A percentile compares a stretch with the other conserved stretches of the same genome.
These are phyloP conservation scores for Tetrax tetrax DNA, from an alignment of 2,113 vertebrate species.

Conservation along the genomic window DNA sequence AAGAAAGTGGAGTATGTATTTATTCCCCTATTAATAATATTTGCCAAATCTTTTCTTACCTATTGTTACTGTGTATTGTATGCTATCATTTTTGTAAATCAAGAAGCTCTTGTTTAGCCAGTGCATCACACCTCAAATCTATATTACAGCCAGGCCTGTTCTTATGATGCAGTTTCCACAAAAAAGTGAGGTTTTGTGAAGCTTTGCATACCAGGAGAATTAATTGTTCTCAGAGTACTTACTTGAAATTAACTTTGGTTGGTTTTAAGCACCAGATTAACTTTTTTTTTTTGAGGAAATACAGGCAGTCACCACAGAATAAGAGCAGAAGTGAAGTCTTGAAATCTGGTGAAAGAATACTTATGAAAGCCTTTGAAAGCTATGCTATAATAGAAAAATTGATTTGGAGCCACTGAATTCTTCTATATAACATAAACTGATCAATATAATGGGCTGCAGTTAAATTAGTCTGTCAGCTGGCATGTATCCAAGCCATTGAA, in stretches of 20 bases:
- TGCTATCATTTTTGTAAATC: background rate
- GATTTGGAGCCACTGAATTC: background rate
- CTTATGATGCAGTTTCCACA: background rate
- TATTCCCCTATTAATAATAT: background rate
- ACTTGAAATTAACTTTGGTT: background rate
- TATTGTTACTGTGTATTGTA: background rate
- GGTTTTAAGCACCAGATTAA: background rate
- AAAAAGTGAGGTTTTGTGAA: background rate
- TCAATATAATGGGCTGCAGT: background rate
- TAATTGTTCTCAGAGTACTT: background rate
- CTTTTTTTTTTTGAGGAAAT: background rate
- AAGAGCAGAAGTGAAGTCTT: background rate
- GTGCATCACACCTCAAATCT: background rate
- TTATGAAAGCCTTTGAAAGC: background rate
- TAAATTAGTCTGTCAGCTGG: slow-evolving; percentile 32
- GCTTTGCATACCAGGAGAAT: background rate
- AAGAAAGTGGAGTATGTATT: background rate
- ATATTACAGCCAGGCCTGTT: background rate
- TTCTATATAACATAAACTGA: slow-evolving; percentile 1
- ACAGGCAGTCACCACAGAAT: background rate
- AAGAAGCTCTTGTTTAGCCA: background rate
- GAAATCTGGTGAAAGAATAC: background rate
- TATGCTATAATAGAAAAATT: background rate
- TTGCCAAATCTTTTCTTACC: background rate
- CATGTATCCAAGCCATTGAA: background rate